A percentile compares a stretch with the other conserved stretches of the same genome.
These are phyloP conservation scores for Palythoa grandiflora DNA, from an alignment of 92 coral and sea anemone genomes.

Conservation along the genomic window DNA sequence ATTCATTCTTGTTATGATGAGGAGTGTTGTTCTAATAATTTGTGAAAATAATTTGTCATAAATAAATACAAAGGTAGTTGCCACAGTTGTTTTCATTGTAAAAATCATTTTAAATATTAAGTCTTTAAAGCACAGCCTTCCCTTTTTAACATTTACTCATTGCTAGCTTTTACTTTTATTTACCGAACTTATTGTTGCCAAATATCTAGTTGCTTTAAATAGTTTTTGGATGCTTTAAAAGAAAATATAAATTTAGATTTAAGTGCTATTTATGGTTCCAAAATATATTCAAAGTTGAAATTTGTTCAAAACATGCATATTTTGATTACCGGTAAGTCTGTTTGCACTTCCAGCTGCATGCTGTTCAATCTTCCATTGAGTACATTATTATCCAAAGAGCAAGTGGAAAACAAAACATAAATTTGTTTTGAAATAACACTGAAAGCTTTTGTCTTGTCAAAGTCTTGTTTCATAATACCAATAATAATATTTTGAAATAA, in stretches of 20 bases:
- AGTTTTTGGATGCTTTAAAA: not conserved
- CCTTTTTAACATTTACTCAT: not conserved
- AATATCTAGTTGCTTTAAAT: not conserved
- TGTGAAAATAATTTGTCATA: not conserved
- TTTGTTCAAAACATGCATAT: not conserved
- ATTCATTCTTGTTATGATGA: too few relatives aligned
- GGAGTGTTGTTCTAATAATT: not conserved
- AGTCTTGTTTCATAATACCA: not conserved
- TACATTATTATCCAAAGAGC: not conserved
- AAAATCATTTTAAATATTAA: not conserved
- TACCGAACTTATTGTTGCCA: not conserved
- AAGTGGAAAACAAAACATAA: too few relatives aligned
- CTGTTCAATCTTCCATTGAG: not conserved
- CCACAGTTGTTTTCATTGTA: not conserved
- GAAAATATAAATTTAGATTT: not conserved
- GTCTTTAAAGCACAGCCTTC: too few relatives aligned
- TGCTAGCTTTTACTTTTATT: not conserved
- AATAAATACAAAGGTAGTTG: not conserved
- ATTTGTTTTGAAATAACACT: conserved; percentile 13
- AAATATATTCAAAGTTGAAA: not conserved
- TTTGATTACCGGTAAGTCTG: not conserved
- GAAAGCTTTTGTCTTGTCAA: not conserved
- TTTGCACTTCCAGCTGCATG: not conserved
- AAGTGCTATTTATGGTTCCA: conserved; percentile 2
- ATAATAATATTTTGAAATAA: not conserved